Conservation (phyloP, 1,140 invertebrate species). For the Sitophilus oryzae region DNA sequence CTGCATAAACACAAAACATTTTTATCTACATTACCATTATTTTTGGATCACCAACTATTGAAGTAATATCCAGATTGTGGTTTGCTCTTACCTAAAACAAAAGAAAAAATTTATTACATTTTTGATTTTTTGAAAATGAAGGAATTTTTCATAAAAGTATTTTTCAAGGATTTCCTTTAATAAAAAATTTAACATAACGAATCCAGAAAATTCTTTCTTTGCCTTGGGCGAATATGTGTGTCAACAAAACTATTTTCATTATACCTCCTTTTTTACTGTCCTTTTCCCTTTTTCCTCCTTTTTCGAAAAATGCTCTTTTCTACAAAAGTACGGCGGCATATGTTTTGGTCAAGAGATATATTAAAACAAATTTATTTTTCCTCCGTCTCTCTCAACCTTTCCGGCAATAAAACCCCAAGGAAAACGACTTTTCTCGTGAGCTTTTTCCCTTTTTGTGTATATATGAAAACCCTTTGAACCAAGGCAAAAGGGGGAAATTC, state of each 20-base stretch:
- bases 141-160: too few relatives aligned
- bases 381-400: not conserved
- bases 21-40: too few relatives aligned
- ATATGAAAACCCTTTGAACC: not conserved
- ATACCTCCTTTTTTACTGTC: not conserved
- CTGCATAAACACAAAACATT: too few relatives aligned
- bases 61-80: too few relatives aligned
- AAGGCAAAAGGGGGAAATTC: not conserved
- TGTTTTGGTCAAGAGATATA: constrained; percentile 8
- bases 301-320: not conserved
- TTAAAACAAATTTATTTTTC: constrained; percentile 6
- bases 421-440: not conserved
- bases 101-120: too few relatives aligned
- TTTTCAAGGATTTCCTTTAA: too few relatives aligned
- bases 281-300: not conserved
- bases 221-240: too few relatives aligned
- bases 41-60: too few relatives aligned
- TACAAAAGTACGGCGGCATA: not conserved
- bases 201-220: too few relatives aligned
- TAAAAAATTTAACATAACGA: too few relatives aligned
- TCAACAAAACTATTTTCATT: not conserved
- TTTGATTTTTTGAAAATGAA: too few relatives aligned
- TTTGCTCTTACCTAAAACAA: too few relatives aligned
- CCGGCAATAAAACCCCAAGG: not conserved
- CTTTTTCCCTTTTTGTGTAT: not conserved